Base-by-base conservation (phyloP, 2,113 vertebrate genomes). In the Planiliza haematocheilus region DNA sequence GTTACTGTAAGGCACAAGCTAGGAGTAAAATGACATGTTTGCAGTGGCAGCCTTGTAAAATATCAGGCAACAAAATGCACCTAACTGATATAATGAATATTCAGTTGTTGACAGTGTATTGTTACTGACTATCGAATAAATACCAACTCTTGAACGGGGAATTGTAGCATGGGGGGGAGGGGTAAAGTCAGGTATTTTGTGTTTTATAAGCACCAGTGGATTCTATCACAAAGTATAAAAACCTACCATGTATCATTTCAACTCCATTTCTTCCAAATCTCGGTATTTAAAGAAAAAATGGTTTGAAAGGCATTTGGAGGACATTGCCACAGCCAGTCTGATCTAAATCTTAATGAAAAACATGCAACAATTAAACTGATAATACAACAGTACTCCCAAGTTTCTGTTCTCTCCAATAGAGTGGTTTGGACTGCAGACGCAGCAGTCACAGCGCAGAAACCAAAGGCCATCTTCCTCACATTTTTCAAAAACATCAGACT, bases 301-400 rank as follows among this genome's bases (percentile, higher is more conserved):
- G 17, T 61, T 48, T 36, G 21, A 59, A 59, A 72, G 62, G 37
- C 52, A 16, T 46, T 58, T 51, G 53, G 37, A 74, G 56, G 70
- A 78, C 43, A 61, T 4, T 20, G 61, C 61, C 34, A 41, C 50
- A 12, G 48, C 49, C 38, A 56, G 45, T 11, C n/a, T 53, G 56
- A 62, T 39, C 55, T 45, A 58, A 69, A 69, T 64, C 39, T 48
- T 42, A 69, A 73, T 59, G 49, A 56, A 59, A 70, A 46, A 61
- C 63, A 45, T 39, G 41, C 48, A 52, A 59, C 56, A 41, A 12
- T 1, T 21, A 21, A 16, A 74, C n/a, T 52, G 17, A 30, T 62
- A 45, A 50, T 21, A 24, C 18, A 38, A 30, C 55, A 39, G 46
- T 11, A 37, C 9, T 46, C 8, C 24, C 5, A 30, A 41, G 37